These are phyloP conservation scores for Matsumyia berberina DNA, from an alignment of 2,888 invertebrate species.

Conservation along the genomic window DNA sequence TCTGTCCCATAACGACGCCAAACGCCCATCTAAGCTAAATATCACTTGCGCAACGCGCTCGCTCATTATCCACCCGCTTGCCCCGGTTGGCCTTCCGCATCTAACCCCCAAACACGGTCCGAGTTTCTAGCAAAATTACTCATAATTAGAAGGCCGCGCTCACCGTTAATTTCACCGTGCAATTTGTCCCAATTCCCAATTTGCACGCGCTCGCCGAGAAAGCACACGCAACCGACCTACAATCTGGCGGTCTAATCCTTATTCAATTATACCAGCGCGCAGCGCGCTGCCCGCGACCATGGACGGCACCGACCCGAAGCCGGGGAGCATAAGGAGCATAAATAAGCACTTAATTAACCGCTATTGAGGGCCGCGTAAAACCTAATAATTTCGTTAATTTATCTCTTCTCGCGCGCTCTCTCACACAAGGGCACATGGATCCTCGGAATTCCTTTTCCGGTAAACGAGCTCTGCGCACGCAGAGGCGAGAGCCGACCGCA, in stretches of 20 bases:
- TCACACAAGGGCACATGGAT: constrained; percentile 23
- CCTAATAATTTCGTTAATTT: constrained; percentile 75
- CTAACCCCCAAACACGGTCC: constrained; percentile 7
- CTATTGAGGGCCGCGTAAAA: constrained; percentile 73
- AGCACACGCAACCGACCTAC: constrained; percentile 39
- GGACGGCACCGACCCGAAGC: constrained; percentile 1
- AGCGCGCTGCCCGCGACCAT: constrained; percentile 2
- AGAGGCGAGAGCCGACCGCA: constrained; percentile 35
- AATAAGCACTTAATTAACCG: constrained; percentile 76
- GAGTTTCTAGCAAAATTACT: constrained; percentile 66
- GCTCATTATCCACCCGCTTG: constrained; percentile 15
- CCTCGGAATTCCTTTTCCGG: constrained; percentile 71
- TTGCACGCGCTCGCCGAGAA: constrained; percentile 51
- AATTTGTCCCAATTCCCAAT: constrained; percentile 74
- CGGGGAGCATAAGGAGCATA: constrained; percentile 64
- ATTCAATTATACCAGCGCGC: constrained; percentile 32
- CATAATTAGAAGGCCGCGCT: constrained; percentile 70
- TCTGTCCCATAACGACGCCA: constrained; percentile 51
- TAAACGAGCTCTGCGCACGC: constrained; percentile 70
- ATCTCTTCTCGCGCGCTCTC: constrained; percentile 60
- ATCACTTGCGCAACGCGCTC: constrained; percentile 30
- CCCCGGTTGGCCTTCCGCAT: neutral
- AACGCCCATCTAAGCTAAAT: constrained; percentile 47
- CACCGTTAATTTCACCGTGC: constrained; percentile 67
- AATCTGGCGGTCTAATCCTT: constrained; percentile 18